These are phyloP conservation scores for Nephotettix cincticeps DNA, from an alignment of 1,140 invertebrate genomes.

Conservation along the genomic window DNA sequence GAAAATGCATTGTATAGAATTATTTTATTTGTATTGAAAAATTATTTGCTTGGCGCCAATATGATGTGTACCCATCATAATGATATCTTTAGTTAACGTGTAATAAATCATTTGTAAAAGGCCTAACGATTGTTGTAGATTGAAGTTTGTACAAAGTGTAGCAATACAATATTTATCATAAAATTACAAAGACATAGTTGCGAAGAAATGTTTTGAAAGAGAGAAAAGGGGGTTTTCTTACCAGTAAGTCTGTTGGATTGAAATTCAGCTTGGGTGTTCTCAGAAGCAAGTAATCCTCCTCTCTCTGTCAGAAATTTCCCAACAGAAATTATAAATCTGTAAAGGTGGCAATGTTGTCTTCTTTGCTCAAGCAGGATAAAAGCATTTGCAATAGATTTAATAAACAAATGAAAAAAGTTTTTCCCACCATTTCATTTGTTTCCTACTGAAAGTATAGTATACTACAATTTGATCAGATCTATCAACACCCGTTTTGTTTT, in stretches of 20 bases:
- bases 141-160: too few species aligned
- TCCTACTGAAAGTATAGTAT: conserved; percentile 12
- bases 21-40: too few species aligned
- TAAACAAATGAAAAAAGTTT: conserved; percentile 21
- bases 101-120: too few species aligned
- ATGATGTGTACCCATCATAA: too few species aligned
- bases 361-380: neutral
- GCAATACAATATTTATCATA: too few species aligned
- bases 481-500: conserved; percentile 22
- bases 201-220: neutral
- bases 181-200: neutral
- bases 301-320: conserved; percentile 3
- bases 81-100: too few species aligned
- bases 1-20: too few species aligned
- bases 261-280: neutral
- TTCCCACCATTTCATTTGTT: conserved; percentile 26
- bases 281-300: too few species aligned
- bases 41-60: too few species aligned
- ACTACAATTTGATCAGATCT: conserved; percentile 6
- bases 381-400: conserved; percentile 2
- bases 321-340: neutral
- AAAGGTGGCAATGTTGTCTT: too few species aligned
- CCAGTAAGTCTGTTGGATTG: neutral
- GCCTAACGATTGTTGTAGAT: too few species aligned
- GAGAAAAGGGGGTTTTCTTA: too few species aligned